phyloP scores from a whole-genome alignment of 2,113 vertebrate genomes.

The Blennius ocellaris region DNA sequence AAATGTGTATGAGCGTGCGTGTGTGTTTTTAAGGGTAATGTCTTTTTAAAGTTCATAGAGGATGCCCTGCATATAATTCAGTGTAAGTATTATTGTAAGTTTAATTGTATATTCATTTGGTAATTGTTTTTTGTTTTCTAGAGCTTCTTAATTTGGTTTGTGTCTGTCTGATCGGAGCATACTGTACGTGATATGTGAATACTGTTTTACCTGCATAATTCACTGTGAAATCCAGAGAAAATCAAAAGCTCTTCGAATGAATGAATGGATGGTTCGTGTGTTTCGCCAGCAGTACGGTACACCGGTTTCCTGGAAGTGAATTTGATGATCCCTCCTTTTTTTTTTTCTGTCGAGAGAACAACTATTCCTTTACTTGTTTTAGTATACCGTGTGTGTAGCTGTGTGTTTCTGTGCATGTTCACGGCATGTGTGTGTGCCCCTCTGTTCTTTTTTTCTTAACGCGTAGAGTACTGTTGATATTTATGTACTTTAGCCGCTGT shows the following conservation, averaged over 20 bases:
- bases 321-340: slow-evolving; percentile 30
- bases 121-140: slow-evolving; percentile 53
- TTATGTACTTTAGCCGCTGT: slow-evolving; percentile 77
- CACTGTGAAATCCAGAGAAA: slow-evolving; percentile 77
- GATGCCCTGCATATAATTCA: slow-evolving; percentile 71
- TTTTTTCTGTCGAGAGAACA: slow-evolving; percentile 12
- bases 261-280: slow-evolving; percentile 38
- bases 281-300: slow-evolving; percentile 56
- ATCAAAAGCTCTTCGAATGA: slow-evolving; percentile 44
- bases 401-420: slow-evolving; percentile 78
- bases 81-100: slow-evolving; percentile 80
- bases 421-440: slow-evolving; percentile 67
- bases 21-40: slow-evolving; percentile 63
- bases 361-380: slow-evolving; percentile 36
- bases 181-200: slow-evolving; percentile 64
- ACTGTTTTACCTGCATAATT: slow-evolving; percentile 70
- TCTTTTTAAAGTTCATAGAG: slow-evolving; percentile 63
- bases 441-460: slow-evolving; percentile 51
- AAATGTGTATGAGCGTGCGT: slow-evolving; percentile 56
- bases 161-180: slow-evolving; percentile 55
- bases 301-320: slow-evolving; percentile 47
- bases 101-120: slow-evolving; percentile 76
- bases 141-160: slow-evolving; percentile 18
- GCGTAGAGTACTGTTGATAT: slow-evolving; percentile 78
- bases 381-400: slow-evolving; percentile 57